Evolutionary conservation across 2,888 invertebrate genomes (phyloP), one percentile per base, ranked within the genome.

Genomic region (Penaeus monodon): DNA sequence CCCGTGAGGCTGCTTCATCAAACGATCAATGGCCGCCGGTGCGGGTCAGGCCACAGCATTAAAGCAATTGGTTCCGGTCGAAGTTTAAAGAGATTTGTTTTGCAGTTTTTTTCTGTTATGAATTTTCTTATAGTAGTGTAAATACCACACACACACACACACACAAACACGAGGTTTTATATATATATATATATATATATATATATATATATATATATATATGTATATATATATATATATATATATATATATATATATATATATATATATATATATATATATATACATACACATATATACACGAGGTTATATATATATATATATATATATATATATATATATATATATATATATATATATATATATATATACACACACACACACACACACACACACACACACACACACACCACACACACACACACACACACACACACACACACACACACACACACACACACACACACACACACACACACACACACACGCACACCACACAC

Each of bases 121-220:
- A 44, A 10, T 44, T 8, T 44, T 10, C 8, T 44, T 44, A 44
- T 44, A 10, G 6, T 44, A 44, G 7, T 44, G 44, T 0, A 38
- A 44, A 44, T 10, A 44, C 10, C 8, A 68, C 17, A 68, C 29
- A 17, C 29, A 68, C 27, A 68, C 27, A 68, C 17, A 17, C 29
- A 68, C 24, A 68, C 29, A 22, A 14, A 68, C 17, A 24, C 27
- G 27, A n/a, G 17, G 33, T 38, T 68, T 24, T 68, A 68, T 17
- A 68, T 68, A 68, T 68, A 68, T 68, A 17, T 68, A 68, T 27
- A 68, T 68, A 68, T 68, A 68, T 68, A 12, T 68, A 68, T 68
- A 14, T 68, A 68, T 68, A 20, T 68, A 20, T 68, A 20, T 68
- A 20, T 68, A 4, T 68, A 68, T 20, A 68, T 20, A 17, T 20